Conservation (phyloP, 2,888 invertebrate genomes). For the Augiades crinisus region DNA sequence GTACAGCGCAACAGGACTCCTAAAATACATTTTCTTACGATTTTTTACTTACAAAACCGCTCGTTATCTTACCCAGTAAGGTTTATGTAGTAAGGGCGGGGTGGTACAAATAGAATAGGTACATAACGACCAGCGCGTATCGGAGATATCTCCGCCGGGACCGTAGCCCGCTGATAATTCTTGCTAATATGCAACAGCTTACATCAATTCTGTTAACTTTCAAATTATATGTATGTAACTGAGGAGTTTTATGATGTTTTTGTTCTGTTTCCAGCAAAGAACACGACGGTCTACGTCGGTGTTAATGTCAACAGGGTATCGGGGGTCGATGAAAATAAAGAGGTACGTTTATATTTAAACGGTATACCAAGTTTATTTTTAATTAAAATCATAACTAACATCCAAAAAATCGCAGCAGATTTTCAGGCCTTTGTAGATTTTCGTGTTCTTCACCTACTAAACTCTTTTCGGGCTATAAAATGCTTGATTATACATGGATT, state of each 20-base stretch:
- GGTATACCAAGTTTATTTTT: too few relatives aligned
- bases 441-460: too few relatives aligned
- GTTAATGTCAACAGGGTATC: slow-evolving; percentile 83
- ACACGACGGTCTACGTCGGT: slow-evolving; percentile 82
- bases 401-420: too few relatives aligned
- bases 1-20: too few relatives aligned
- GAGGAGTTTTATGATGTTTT: not conserved
- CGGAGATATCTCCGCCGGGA: slow-evolving; percentile 39
- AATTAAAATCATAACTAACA: too few relatives aligned
- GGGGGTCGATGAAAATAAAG: slow-evolving; percentile 84
- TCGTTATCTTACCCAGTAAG: slow-evolving; percentile 3
- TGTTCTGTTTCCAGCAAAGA: slow-evolving; percentile 70
- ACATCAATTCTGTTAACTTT: slow-evolving; percentile 27
- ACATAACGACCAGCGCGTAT: slow-evolving; percentile 30
- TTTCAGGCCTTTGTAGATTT: too few relatives aligned
- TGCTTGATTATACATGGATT: too few relatives aligned
- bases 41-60: not conserved
- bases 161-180: slow-evolving; percentile 28
- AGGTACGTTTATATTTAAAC: slow-evolving; percentile 64
- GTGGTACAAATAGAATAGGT: slow-evolving; percentile 23
- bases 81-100: slow-evolving; percentile 9
- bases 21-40: too few relatives aligned
- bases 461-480: too few relatives aligned
- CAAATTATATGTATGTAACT: not conserved
- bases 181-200: slow-evolving; percentile 38